Base-by-base conservation (phyloP, 2,797 vertebrate genomes). In the Eospalax fontanierii region DNA sequence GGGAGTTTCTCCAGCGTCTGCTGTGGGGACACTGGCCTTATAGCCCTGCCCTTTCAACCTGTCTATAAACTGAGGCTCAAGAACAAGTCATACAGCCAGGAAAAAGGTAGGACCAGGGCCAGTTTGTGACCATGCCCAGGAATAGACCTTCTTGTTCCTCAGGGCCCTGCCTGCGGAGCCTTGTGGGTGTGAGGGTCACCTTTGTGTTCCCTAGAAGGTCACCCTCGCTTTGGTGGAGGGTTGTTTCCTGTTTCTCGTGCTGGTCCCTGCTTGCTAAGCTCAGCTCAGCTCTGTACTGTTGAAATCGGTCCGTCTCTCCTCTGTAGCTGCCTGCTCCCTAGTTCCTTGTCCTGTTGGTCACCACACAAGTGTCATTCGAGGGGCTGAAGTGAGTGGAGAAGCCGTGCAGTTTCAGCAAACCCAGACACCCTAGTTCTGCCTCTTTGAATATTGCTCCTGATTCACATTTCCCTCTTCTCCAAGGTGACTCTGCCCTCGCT, bases 401-500 rank as follows among this genome's bases (percentile, higher is more conserved):
- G 21, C 2, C 38, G 57, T 6, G 2, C 22, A 11, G 33, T 2
- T 9, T 33, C 35, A 0, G 0, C 22, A 24, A 0, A 90, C 43
- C 28, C 43, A 1, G 35, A n/a, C 6, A 4, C 30, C 10, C 3
- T 3, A 1, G 24, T 4, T 15, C n/a, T 2, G 43, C 50, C n/a
- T 75, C 79, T n/a, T 74, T 4, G 46, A 94, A 2, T 81, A 0
- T 0, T 2, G 4, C 3, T 61, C 81, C 79, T 92, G 4, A 94
- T 4, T 74, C 15, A 0, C 0, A 3, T 87, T 74, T 87, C 33
- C 50, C 22, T 22, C 70, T 84, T 16, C 10, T 26, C 2, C 0
- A 95, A 98, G 98, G 98, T 93, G 95, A 86, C 75, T 82, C 46
- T 82, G 10, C 0, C 4, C 79, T 87, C 40, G 0, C 15, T 0